Evolutionary conservation across 2,797 vertebrate genomes (phyloP).

Genomic region (Champsocephalus gunnari): DNA sequence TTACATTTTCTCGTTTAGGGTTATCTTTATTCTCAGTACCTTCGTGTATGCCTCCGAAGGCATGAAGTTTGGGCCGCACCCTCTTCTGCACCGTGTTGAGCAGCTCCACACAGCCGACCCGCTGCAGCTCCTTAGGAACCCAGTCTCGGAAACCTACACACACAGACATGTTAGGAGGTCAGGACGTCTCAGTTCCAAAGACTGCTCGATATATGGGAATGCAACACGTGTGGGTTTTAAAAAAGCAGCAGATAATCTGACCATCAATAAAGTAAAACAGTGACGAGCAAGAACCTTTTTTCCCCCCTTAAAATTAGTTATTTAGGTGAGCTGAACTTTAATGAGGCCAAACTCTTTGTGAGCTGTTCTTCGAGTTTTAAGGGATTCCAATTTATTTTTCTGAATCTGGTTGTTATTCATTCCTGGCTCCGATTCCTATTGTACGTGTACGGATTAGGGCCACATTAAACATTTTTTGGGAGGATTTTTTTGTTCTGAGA

Average conservation of each 20-base stretch:
- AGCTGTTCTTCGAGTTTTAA: neutral
- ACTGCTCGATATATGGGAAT: neutral
- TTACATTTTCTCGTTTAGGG: neutral
- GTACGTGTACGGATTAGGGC: too few relatives aligned
- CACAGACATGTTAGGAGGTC: neutral
- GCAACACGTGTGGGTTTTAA: neutral
- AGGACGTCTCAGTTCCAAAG: neutral
- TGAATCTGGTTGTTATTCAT: neutral
- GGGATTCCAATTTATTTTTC: neutral
- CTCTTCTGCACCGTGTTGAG: constrained; percentile 97
- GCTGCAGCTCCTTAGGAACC: constrained; percentile 97
- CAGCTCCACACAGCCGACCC: constrained; percentile 97
- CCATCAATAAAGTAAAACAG: neutral
- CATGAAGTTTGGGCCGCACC: constrained; percentile 95
- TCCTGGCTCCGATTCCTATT: neutral
- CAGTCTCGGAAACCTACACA: constrained; percentile 94
- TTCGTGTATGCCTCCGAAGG: constrained; percentile 97
- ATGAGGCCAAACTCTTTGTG: too few relatives aligned
- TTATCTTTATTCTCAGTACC: constrained; percentile 78
- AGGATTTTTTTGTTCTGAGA: too few relatives aligned
- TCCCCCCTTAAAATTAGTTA: too few relatives aligned
- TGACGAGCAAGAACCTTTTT: neutral
- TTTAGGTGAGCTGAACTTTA: neutral
- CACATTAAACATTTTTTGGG: too few relatives aligned
- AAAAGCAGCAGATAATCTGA: neutral